phyloP scores from a whole-genome alignment of 2,113 vertebrate genomes.

The Notothenia coriiceps region DNA sequence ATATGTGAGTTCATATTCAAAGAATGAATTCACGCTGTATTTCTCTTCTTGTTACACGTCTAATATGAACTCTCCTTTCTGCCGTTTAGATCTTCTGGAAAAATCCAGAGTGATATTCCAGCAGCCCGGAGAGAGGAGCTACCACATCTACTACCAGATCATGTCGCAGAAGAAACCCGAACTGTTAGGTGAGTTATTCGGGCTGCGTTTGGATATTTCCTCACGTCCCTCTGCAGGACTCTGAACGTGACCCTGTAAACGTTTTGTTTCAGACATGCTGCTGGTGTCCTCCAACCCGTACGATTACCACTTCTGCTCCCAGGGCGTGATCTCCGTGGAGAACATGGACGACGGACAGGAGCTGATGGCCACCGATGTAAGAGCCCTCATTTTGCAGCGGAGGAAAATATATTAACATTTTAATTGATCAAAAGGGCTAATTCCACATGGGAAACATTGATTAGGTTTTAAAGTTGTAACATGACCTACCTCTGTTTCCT shows the following conservation, averaged over 20 bases:
- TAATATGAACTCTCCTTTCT: slow-evolving; percentile 7
- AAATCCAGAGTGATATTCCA: slow-evolving; percentile 95
- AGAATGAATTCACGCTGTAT: neutral
- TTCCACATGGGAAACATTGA: neutral
- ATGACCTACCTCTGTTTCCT: slow-evolving; percentile 10
- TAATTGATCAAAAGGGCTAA: too few relatives aligned
- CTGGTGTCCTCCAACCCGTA: slow-evolving; percentile 94
- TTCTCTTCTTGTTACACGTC: neutral
- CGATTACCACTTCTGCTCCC: slow-evolving; percentile 96
- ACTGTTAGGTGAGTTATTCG: slow-evolving; percentile 85
- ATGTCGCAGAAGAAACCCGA: slow-evolving; percentile 94
- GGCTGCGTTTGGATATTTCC: neutral
- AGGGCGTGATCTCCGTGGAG: slow-evolving; percentile 92
- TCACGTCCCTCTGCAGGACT: neutral
- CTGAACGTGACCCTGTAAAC: neutral
- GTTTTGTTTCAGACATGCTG: slow-evolving; percentile 90
- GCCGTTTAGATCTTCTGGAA: slow-evolving; percentile 89
- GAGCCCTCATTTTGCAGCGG: slow-evolving; percentile 28
- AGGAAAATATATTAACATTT: too few relatives aligned
- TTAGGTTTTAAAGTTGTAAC: neutral
- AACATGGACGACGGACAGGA: slow-evolving; percentile 92
- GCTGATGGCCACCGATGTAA: slow-evolving; percentile 92
- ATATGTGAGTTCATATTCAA: slow-evolving; percentile 88
- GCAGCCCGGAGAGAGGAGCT: slow-evolving; percentile 92
- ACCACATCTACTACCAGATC: slow-evolving; percentile 96